Evolutionary conservation across 2,113 vertebrate genomes (phyloP).

Genomic region (Perognathus longimembris): DNA sequence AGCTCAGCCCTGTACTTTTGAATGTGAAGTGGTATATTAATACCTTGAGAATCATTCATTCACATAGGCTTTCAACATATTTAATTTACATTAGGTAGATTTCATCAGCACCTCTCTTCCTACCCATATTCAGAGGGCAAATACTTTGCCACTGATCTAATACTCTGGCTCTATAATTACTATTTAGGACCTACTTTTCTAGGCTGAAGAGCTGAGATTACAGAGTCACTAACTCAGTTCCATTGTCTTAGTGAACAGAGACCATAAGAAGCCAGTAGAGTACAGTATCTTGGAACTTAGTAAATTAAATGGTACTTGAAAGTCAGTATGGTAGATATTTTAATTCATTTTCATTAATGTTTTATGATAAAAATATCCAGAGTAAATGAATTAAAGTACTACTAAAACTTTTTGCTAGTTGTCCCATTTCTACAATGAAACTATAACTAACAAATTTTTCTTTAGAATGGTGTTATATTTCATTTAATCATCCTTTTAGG

Average conservation of each 20-base stretch:
- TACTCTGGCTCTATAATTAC: not conserved
- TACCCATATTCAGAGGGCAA: not conserved
- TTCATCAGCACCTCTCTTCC: too few relatives aligned
- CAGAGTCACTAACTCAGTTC: slow-evolving; percentile 26
- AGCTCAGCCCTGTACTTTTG: not conserved
- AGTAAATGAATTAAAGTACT: not conserved
- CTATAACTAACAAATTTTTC: not conserved
- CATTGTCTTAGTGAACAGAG: not conserved
- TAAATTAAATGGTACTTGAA: too few relatives aligned
- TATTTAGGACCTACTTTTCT: not conserved
- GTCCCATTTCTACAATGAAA: not conserved
- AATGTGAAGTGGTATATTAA: not conserved
- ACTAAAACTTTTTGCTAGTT: not conserved
- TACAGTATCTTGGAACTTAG: too few relatives aligned
- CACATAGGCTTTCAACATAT: not conserved
- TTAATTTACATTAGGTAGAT: not conserved
- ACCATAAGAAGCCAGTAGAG: not conserved
- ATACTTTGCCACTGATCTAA: not conserved
- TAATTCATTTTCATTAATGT: slow-evolving; percentile 14
- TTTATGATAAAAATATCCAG: slow-evolving; percentile 29
- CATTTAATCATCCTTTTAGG: not conserved
- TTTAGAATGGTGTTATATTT: not conserved
- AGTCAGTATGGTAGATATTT: slow-evolving; percentile 24
- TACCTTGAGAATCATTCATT: not conserved
- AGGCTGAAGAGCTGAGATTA: not conserved